Base-by-base conservation (phyloP, 2,888 invertebrate genomes). In the Coleophora deauratella region DNA sequence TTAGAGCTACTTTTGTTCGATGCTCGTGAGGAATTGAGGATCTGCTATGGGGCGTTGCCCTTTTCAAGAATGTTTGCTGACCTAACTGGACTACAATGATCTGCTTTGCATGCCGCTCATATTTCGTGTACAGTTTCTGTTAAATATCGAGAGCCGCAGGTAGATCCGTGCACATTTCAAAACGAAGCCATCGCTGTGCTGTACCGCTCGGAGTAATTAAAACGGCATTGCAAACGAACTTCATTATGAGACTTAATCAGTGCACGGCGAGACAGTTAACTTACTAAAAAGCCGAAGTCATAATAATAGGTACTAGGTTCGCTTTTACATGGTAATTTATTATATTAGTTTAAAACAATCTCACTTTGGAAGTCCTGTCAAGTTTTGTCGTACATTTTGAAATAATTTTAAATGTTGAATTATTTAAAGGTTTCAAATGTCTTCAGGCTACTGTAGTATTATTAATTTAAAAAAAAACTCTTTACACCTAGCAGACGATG, bases 1-100 rank as follows among this genome's bases (percentile, higher is more conserved):
- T 53, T 66, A 55, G 59, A 55, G 54, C 54, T 53, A 66, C 55
- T 69, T 67, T 74, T 49, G 62, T 48, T 50, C 58, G 68, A 45
- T 40, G 39, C 41, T 33, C 46, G 28, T 42, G 21, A 21, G 21
- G 6, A 21, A 21, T 21, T 21, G 6, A 21, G 55, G 62, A 58
- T 62, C 59, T 67, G 65, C 66, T 63, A 66, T 75, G 74, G 78
- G 74, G 75, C 81, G 80, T 74, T 81, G 82, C 73, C 81, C 82
- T 73, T 74, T 65, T 61, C 21, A 69, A 77, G 81, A 82, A 84
- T 82, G 81, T 80, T 79, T 73, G 77, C 67, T 77, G 80, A 80
- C 78, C 80, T 71, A 75, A 81, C 79, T 79, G 76, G 75, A 76
- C 80, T 80, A 75, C 80, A 80, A 81, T 81, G 80, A 80, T 81